Percentiles rank a stretch among this genome's conserved stretches.
These are phyloP conservation scores for Phymastichus coffea DNA, from an alignment of 1,140 invertebrate species.

Conservation along the genomic window DNA sequence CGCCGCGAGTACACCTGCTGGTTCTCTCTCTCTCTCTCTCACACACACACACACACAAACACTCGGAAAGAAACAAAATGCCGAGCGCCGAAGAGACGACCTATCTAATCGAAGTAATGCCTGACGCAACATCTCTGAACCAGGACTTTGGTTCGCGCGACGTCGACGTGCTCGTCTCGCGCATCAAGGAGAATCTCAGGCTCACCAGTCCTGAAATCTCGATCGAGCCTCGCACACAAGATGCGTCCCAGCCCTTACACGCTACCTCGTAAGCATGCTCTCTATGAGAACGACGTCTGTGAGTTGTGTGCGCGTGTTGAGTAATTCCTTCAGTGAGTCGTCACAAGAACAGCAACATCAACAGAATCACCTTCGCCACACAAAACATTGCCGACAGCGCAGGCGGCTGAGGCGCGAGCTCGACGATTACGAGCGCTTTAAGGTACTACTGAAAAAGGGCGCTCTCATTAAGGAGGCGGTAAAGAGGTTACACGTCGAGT, in stretches of 20 bases:
- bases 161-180: constrained; percentile 68
- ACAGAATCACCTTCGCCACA: constrained; percentile 29
- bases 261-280: constrained; percentile 56
- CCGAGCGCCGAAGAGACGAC: constrained; percentile 53
- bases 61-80: too few species aligned
- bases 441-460: constrained; percentile 64
- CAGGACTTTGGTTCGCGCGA: constrained; percentile 58
- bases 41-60: too few species aligned
- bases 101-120: constrained; percentile 52
- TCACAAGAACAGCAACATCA: constrained; percentile 13
- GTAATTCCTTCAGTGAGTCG: too few species aligned
- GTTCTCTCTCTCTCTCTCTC: too few species aligned
- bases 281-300: constrained; percentile 18
- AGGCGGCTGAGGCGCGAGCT: too few species aligned
- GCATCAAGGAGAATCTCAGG: constrained; percentile 71
- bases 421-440: constrained; percentile 68
- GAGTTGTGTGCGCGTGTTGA: too few species aligned
- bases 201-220: constrained; percentile 54
- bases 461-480: constrained; percentile 73
- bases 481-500: constrained; percentile 61
- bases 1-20: too few species aligned
- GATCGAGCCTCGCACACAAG: constrained; percentile 47
- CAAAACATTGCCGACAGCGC: constrained; percentile 22
- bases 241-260: constrained; percentile 63
- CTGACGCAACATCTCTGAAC: constrained; percentile 32